phyloP scores from a whole-genome alignment of 2,888 invertebrate genomes.

The Oligia strigilis region DNA sequence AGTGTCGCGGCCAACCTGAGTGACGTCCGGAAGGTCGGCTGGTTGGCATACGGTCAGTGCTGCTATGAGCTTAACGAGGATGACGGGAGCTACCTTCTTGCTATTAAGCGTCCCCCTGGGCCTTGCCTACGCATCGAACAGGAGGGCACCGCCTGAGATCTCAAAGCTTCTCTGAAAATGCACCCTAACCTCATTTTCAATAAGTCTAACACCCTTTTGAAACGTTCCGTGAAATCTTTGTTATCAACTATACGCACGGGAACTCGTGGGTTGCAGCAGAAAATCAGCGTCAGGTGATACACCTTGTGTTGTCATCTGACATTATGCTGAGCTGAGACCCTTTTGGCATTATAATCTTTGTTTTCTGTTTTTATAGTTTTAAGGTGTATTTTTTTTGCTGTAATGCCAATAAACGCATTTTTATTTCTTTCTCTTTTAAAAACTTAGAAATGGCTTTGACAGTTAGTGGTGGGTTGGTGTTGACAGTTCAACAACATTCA shows the following conservation, averaged over 20 bases:
- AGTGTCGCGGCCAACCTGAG: conserved; percentile 8
- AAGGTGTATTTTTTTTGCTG: too few relatives aligned
- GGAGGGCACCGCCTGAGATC: neutral
- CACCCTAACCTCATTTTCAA: neutral
- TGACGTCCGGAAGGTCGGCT: neutral
- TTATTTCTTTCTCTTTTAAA: too few relatives aligned
- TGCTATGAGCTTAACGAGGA: neutral
- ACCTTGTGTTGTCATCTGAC: too few relatives aligned
- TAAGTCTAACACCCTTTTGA: neutral
- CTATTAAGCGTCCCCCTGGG: neutral
- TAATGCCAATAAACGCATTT: too few relatives aligned
- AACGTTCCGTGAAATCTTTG: neutral
- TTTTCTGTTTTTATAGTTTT: too few relatives aligned
- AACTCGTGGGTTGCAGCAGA: too few relatives aligned
- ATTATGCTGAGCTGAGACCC: too few relatives aligned
- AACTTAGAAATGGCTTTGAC: neutral
- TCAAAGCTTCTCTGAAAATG: neutral
- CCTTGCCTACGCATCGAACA: neutral
- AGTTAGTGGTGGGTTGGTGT: neutral
- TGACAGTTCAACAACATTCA: neutral
- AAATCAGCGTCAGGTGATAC: too few relatives aligned
- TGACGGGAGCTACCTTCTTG: neutral
- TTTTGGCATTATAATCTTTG: too few relatives aligned
- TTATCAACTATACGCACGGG: neutral
- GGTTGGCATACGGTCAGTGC: conserved; percentile 18